Evolutionary conservation across 2,797 vertebrate genomes (phyloP), one percentile per base, ranked within the genome.

Genomic region (Rhabdomys pumilio): DNA sequence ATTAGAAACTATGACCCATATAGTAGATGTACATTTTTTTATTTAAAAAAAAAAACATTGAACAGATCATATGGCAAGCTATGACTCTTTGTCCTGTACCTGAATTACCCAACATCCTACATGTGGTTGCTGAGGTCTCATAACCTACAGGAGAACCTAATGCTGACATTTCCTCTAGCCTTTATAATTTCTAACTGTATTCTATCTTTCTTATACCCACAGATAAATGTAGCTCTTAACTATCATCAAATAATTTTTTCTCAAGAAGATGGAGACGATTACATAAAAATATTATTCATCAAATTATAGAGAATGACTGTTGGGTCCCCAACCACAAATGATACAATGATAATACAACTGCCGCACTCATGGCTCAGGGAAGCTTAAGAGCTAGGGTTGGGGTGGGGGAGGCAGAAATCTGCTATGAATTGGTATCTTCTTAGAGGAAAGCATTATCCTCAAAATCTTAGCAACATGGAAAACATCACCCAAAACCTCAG

Each of bases 361-460:
- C 29, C 10, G 34, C 1, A 47, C 0, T 17, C 3, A 20, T 47
- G 29, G 5, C 61, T 69, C 7, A 3, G 29, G 31, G 20, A 85
- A 63, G 11, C n/a, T 24, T 50, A 1, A 67, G 19, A 3, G 19
- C 14, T 15, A 2, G 24, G 3, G 38, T 17, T 0, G 2, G 22
- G 26, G 38, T 38, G 17, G 6, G 24, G 26, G 26, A 17, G 11
- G 5, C 29, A 34, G 82, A 47, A 6, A 15, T 67, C 29, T 22
- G 4, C 4, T 47, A 65, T 65, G 41, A 47, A 47, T 13, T 65
- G 31, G 10, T 12, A 20, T 67, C 29, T 65, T 50, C 0, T n/a
- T 6, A 85, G 19, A 26, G 0, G 4, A 1, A 67, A 69, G 47
- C 3, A 15, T 8, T 47, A n/a, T 20, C 44, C 20, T 31, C 50